Conservation (phyloP, 2,888 invertebrate genomes). For the Aspidiotus rigidus region DNA sequence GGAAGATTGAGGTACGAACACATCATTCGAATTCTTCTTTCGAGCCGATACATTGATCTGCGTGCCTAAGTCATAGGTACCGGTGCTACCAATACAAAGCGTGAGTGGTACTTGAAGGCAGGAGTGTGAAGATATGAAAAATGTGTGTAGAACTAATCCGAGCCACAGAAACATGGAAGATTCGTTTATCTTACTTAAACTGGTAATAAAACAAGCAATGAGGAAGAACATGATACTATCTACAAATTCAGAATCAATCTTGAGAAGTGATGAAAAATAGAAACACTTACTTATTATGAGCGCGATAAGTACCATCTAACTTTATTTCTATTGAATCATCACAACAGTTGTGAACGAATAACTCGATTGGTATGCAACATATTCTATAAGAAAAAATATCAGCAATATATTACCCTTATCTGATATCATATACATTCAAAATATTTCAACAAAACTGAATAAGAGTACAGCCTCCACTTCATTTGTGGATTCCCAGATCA, state of each 20-base stretch:
- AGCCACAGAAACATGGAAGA: slow-evolving; percentile 25
- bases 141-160: slow-evolving; percentile 24
- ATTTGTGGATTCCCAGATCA: no score
- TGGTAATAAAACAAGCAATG: not conserved
- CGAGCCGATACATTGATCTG: slow-evolving; percentile 29
- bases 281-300: slow-evolving; percentile 15
- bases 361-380: slow-evolving; percentile 58
- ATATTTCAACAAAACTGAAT: not conserved
- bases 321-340: slow-evolving; percentile 52
- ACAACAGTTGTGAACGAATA: slow-evolving; percentile 59
- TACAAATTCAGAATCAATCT: no score
- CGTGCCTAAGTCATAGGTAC: slow-evolving; percentile 30
- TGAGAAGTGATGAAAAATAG: no score
- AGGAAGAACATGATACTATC: not conserved
- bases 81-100: slow-evolving; percentile 13
- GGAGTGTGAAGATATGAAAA: slow-evolving; percentile 16
- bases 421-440: not conserved
- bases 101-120: slow-evolving; percentile 7
- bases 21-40: slow-evolving; percentile 18
- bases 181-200: slow-evolving; percentile 23
- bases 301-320: slow-evolving; percentile 47
- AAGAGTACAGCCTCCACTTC: not conserved
- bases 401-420: no score
- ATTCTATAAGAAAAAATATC: slow-evolving; percentile 42
- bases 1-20: slow-evolving; percentile 20